These are phyloP conservation scores for Onychostruthus taczanowskii DNA, from an alignment of 2,113 vertebrate genomes.

Conservation along the genomic window DNA sequence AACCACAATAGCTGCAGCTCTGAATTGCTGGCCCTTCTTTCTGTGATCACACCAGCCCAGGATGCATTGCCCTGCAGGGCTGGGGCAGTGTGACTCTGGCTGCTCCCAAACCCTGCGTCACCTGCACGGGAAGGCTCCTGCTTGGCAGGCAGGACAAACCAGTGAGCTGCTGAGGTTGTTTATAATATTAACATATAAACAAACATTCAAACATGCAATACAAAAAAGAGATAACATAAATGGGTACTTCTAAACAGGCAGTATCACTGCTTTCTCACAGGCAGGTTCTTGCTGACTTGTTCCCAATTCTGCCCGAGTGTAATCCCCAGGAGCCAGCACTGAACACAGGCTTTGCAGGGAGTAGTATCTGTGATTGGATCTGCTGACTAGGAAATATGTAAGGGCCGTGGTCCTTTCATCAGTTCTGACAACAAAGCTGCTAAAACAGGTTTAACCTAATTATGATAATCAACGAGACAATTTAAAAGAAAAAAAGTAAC, in stretches of 20 bases:
- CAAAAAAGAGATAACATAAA: background rate
- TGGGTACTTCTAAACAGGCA: background rate
- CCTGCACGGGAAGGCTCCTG: background rate
- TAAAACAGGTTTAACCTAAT: slow-evolving; percentile 14
- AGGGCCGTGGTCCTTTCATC: background rate
- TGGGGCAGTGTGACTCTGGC: rapidly evolving
- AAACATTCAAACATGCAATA: background rate
- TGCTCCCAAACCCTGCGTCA: background rate
- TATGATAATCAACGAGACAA: background rate
- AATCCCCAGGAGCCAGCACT: background rate
- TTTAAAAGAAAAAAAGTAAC: background rate
- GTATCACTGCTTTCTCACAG: background rate
- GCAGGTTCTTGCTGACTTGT: background rate
- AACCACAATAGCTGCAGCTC: background rate
- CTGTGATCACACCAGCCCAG: rapidly evolving
- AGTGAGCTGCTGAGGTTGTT: background rate
- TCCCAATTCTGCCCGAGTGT: background rate
- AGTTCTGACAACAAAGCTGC: background rate
- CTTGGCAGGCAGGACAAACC: background rate
- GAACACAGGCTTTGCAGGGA: background rate
- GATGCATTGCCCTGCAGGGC: background rate
- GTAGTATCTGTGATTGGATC: background rate
- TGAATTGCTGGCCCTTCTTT: background rate
- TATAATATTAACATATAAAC: background rate
- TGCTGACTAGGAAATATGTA: background rate